Conservation (phyloP, 2,113 vertebrate genomes). For the Petromus typicus region DNA sequence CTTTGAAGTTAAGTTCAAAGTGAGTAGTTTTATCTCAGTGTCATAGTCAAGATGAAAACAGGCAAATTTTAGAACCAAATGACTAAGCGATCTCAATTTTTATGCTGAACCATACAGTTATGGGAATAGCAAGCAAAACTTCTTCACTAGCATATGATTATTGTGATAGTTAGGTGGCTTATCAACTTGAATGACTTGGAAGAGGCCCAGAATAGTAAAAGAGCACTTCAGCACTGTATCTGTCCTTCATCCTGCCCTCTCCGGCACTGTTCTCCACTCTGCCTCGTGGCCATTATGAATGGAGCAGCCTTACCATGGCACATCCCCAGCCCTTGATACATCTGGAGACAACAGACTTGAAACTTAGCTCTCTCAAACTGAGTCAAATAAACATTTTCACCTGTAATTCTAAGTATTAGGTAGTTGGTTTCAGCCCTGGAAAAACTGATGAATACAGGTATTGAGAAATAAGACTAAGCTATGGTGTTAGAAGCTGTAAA, state of each 20-base stretch:
- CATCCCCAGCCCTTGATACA: neutral
- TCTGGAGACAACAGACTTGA: neutral
- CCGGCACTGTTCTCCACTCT: neutral
- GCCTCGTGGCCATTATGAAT: neutral
- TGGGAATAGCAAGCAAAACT: neutral
- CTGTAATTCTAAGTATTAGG: neutral
- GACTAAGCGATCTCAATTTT: neutral
- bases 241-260: neutral
- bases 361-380: neutral
- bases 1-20: conserved; percentile 9
- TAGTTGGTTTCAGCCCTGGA: neutral
- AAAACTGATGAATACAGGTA: neutral
- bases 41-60: neutral
- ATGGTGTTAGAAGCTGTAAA: too few species aligned
- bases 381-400: neutral
- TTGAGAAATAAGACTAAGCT: neutral
- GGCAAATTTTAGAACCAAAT: neutral
- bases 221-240: neutral
- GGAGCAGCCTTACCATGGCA: neutral
- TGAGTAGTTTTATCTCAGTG: neutral
- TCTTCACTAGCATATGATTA: neutral
- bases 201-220: neutral
- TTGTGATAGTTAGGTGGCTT: neutral
- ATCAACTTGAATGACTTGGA: neutral
- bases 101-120: neutral